phyloP scores from a whole-genome alignment of 1,140 invertebrate species.

The Ceratitis capitata region DNA sequence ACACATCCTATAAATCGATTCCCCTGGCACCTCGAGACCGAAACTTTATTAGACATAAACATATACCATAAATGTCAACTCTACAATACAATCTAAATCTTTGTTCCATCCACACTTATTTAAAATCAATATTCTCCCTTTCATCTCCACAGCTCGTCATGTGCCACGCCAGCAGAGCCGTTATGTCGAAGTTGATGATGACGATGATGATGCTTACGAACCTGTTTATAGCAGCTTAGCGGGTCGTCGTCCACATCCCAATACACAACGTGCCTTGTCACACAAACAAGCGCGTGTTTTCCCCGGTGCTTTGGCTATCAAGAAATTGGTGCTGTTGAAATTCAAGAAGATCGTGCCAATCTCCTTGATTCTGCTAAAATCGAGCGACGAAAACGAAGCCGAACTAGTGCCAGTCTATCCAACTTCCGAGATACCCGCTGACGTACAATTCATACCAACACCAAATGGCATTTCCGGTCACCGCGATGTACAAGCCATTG shows the following conservation, averaged over 20 bases:
- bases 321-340: constrained; percentile 60
- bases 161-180: not conserved
- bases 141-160: not conserved
- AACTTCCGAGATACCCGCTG: constrained; percentile 60
- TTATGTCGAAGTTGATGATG: not conserved
- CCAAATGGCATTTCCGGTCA: constrained; percentile 62
- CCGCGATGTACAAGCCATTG: constrained; percentile 61
- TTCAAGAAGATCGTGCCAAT: constrained; percentile 63
- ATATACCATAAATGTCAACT: too few relatives aligned
- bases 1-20: too few relatives aligned
- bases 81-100: too few relatives aligned
- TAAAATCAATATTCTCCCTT: not conserved
- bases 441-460: constrained; percentile 61
- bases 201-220: not conserved
- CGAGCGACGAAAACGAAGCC: constrained; percentile 60
- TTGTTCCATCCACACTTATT: too few relatives aligned
- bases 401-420: constrained; percentile 61
- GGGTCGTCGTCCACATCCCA: not conserved
- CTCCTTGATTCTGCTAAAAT: constrained; percentile 57
- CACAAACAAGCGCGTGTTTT: constrained; percentile 55
- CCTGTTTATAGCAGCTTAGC: not conserved
- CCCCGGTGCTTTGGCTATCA: constrained; percentile 60
- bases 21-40: too few relatives aligned
- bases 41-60: too few relatives aligned
- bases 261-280: constrained; percentile 40